These are phyloP conservation scores for Thripadectes ignobilis DNA, from an alignment of 2,797 vertebrate genomes.

Conservation along the genomic window DNA sequence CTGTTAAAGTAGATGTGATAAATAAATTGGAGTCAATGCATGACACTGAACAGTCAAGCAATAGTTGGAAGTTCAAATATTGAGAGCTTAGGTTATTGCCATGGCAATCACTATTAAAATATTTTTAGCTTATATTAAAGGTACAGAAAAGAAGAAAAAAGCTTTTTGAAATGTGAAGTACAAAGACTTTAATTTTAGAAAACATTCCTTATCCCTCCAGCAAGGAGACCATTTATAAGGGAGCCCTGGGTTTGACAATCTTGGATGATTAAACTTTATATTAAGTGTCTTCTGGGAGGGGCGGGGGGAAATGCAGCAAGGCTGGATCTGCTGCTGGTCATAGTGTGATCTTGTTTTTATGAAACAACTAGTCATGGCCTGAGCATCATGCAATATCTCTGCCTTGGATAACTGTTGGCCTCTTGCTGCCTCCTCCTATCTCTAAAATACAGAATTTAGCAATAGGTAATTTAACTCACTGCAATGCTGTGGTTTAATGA, in stretches of 20 bases:
- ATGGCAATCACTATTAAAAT: conserved; percentile 62
- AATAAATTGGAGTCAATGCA: background rate
- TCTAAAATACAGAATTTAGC: background rate
- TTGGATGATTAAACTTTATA: conserved; percentile 31
- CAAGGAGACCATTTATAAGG: background rate
- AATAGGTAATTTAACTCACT: background rate
- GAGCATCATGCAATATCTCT: background rate
- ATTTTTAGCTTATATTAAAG: conserved; percentile 49
- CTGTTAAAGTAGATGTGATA: background rate
- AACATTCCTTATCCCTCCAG: background rate
- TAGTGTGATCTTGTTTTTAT: conserved; percentile 1
- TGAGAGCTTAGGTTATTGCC: conserved; percentile 53
- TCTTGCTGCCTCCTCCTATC: background rate
- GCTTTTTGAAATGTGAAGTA: background rate
- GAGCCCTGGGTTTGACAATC: background rate
- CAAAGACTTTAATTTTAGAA: background rate
- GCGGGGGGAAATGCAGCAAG: background rate
- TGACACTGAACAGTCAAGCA: background rate
- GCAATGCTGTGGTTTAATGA: background rate
- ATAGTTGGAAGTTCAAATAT: conserved; percentile 4
- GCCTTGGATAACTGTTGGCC: background rate
- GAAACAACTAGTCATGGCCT: background rate
- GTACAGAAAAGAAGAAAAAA: background rate
- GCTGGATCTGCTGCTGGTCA: background rate
- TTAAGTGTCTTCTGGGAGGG: background rate